These are phyloP conservation scores for Dasypus novemcinctus DNA, from an alignment of 2,113 vertebrate species.

Conservation along the genomic window DNA sequence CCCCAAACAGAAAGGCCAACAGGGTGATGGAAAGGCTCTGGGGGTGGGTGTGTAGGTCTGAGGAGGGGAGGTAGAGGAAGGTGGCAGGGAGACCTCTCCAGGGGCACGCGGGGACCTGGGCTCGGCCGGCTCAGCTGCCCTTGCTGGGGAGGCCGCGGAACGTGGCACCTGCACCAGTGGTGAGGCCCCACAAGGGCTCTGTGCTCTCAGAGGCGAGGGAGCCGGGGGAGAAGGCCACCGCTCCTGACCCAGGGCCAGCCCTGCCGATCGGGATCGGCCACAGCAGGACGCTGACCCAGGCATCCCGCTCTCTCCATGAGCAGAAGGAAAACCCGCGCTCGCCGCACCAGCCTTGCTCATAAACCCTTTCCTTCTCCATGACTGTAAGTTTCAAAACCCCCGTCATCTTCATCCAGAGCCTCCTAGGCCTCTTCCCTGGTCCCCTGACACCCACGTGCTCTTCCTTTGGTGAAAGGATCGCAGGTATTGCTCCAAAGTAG, in stretches of 20 bases:
- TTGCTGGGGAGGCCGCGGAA: neutral
- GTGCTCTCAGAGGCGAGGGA: neutral
- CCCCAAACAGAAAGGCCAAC: neutral
- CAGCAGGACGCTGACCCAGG: no score
- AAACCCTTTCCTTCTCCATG: neutral
- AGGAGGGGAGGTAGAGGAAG: no score
- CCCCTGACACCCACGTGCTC: neutral
- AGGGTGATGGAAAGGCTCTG: neutral
- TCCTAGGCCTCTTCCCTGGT: neutral
- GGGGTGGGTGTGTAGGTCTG: fast-evolving
- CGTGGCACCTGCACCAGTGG: neutral
- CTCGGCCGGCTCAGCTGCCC: no score
- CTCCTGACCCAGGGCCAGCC: neutral
- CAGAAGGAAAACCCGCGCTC: neutral
- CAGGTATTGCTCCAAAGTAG: neutral
- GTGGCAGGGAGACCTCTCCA: no score
- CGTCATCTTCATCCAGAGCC: neutral
- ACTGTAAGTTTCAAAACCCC: neutral
- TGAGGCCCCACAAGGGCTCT: neutral
- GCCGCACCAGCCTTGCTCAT: neutral
- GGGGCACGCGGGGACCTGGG: neutral
- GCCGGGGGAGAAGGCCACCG: neutral
- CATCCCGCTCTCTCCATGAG: neutral
- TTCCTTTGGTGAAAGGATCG: neutral
- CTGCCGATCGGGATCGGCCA: neutral